Evolutionary conservation across 2,888 invertebrate genomes (phyloP).

Genomic region (Drosophila prostipennis): DNA sequence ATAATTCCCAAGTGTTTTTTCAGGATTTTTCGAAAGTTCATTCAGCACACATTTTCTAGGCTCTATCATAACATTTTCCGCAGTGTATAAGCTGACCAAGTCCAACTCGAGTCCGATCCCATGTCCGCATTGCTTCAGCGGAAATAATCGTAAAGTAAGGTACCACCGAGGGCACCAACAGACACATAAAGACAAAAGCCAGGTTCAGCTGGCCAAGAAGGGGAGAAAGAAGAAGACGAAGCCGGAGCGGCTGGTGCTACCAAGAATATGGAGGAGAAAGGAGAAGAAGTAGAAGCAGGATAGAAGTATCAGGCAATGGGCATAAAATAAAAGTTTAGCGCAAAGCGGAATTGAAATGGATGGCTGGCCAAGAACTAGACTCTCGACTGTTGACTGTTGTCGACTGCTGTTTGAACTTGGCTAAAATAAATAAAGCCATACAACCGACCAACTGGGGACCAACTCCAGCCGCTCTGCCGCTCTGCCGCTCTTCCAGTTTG

Average conservation of each 20-base stretch:
- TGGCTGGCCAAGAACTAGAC: conserved; percentile 50
- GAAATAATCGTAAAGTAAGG: conserved; percentile 78
- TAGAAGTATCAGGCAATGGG: conserved; percentile 51
- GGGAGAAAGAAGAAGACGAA: conserved; percentile 12
- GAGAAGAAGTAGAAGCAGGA: conserved; percentile 18
- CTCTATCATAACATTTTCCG: neutral
- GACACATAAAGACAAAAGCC: conserved; percentile 34
- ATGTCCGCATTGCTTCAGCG: conserved; percentile 71
- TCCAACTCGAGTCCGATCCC: conserved; percentile 38
- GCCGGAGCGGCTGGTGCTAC: conserved; percentile 24
- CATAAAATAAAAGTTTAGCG: conserved; percentile 72
- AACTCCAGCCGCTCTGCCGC: too few relatives aligned
- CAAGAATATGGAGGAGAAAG: conserved; percentile 12
- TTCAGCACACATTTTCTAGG: neutral
- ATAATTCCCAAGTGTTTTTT: neutral
- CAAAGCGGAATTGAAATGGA: conserved; percentile 68
- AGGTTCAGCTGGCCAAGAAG: conserved; percentile 32
- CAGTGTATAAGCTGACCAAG: conserved; percentile 25
- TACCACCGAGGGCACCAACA: conserved; percentile 41
- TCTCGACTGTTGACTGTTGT: conserved; percentile 41
- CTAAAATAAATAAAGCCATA: conserved; percentile 77
- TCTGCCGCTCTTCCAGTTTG: conserved; percentile 27
- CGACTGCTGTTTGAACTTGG: conserved; percentile 67
- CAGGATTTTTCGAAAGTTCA: too few relatives aligned
- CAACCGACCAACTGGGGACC: conserved; percentile 50